Evolutionary conservation across 1,140 invertebrate species (phyloP).

Genomic region (Diabrotica virgifera): DNA sequence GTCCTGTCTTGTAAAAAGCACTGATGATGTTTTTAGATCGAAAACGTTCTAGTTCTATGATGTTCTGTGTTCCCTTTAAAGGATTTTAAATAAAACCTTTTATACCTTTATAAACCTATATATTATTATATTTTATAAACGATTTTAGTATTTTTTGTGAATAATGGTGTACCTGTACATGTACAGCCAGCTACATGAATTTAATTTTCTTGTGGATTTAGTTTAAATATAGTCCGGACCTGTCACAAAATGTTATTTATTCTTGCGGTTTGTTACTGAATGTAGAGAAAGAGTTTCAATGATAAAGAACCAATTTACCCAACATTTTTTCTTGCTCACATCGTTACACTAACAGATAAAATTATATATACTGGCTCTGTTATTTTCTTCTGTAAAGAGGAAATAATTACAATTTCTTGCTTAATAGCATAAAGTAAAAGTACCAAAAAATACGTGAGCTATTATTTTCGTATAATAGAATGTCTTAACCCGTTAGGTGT

Average conservation of each 20-base stretch:
- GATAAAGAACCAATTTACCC: neutral
- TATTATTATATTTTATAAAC: no score
- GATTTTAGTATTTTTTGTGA: no score
- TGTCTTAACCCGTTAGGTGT: conserved; percentile 4
- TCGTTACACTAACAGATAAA: conserved; percentile 17
- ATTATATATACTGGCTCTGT: conserved; percentile 11
- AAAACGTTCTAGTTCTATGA: no score
- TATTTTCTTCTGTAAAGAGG: conserved; percentile 12
- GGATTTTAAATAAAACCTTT: no score
- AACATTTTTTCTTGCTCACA: conserved; percentile 10
- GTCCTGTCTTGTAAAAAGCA: no score
- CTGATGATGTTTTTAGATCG: no score
- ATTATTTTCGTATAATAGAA: conserved; percentile 14
- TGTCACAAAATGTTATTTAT: conserved; percentile 6
- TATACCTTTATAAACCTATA: no score
- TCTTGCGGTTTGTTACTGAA: conserved; percentile 5
- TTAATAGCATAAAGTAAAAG: conserved; percentile 12
- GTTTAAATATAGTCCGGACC: no score
- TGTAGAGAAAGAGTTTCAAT: neutral
- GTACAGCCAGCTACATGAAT: no score
- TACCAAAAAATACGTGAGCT: conserved; percentile 10
- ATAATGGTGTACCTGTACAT: no score
- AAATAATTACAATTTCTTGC: conserved; percentile 14
- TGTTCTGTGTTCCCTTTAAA: no score
- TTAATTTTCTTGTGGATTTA: no score